Conservation (phyloP, 92 coral and sea anemone genomes). For the Anthopleura xanthogrammica region DNA sequence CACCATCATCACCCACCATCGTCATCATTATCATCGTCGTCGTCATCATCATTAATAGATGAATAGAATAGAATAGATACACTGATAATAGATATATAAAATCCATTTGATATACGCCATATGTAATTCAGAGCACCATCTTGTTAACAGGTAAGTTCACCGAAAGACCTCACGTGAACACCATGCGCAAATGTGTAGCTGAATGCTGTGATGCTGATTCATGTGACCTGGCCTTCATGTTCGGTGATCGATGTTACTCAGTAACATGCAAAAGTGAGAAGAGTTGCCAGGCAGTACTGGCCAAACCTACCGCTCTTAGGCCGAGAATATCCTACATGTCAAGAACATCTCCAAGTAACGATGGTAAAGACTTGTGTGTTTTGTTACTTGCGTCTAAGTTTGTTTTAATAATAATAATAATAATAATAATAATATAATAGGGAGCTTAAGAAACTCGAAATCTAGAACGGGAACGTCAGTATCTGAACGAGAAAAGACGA, state of each 20-base stretch:
- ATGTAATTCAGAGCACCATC: neutral
- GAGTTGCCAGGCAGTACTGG: slow-evolving; percentile 82
- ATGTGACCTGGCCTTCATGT: slow-evolving; percentile 98
- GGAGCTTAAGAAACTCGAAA: no score
- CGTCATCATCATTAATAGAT: no score
- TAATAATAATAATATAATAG: no score
- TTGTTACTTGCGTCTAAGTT: no score
- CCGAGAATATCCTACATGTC: slow-evolving; percentile 86
- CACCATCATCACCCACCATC: no score
- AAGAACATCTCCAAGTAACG: slow-evolving; percentile 47
- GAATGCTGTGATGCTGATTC: slow-evolving; percentile 83
- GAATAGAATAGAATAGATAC: no score
- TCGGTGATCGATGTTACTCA: slow-evolving; percentile 94
- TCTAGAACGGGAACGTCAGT: no score
- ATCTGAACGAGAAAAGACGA: no score
- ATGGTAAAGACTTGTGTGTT: slow-evolving; percentile 24
- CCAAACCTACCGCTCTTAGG: slow-evolving; percentile 67
- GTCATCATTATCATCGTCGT: no score
- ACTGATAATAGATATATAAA: no score
- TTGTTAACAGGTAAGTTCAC: slow-evolving; percentile 61
- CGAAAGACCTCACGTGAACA: slow-evolving; percentile 56
- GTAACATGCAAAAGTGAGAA: slow-evolving; percentile 81
- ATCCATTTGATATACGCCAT: no score
- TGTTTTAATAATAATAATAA: no score
- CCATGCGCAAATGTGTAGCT: slow-evolving; percentile 79